Base-by-base conservation (phyloP, 2,888 invertebrate genomes). In the Troides helena region DNA sequence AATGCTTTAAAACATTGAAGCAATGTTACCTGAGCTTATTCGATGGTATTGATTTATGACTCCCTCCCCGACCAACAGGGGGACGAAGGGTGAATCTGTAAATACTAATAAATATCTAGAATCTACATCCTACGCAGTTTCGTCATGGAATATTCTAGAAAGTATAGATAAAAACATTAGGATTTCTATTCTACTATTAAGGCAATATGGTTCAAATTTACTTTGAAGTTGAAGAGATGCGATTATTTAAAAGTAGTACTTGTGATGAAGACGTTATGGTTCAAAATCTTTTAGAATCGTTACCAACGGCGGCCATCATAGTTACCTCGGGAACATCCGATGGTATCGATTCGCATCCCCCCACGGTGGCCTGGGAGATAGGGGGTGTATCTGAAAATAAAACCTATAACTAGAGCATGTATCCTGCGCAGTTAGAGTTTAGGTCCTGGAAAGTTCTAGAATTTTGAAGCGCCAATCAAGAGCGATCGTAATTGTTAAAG, bases 351-450 rank as follows among this genome's bases (percentile, higher is more conserved):
- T 66, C 30, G 21, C 46, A n/a, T 17, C 60, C 25, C 50, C 57
- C 30, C 7, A 7, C 12, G 14, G 14, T 4, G 23, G 25, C 18
- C 57, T 43, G 59, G 46, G 66, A 18, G 59, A 14, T 18, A 46
- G 23, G 59, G 50, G 58, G 39, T 63, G 59, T 59, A 21, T 59
- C 23, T 64, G 23, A 53, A 61, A 61, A 56, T 67, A 67, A 67
- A 67, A 61, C n/a, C 30, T 63, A 53, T 30, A 64, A 60, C 68
- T 68, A 68, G 68, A 60, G 46, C 67, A 62, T 60, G 43, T 62
- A 63, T 21, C 63, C 64, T 64, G 63, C 68, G 59, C 64, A 60
- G 30, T 64, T 63, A 6, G 10, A n/a, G 46, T 36, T 63, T 68
- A 53, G 53, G 60, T 36, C 59, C 60, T 43, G 70, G 63, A 53